Evolutionary conservation across 1,140 invertebrate genomes (phyloP), one percentile per base, ranked within the genome.

Genomic region (Helicoverpa zea): DNA sequence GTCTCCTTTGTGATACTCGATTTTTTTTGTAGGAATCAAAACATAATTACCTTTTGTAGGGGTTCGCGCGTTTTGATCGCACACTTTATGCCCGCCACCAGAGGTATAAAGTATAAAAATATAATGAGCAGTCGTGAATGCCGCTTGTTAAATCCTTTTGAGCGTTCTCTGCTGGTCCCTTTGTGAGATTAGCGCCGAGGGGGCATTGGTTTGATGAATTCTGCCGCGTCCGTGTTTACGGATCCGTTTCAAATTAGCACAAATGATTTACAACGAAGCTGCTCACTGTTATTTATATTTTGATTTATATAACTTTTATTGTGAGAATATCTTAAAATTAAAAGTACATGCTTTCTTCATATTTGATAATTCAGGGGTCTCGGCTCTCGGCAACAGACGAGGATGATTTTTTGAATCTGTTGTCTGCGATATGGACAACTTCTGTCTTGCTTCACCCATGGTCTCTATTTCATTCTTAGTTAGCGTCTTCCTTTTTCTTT

Each of bases 21-120:
- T 94, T 95, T 94, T 88, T 92, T 95, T 92, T 94, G 91, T 94
- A 92, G 87, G 90, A 94, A 95, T 95, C 94, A 95, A 95, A 95
- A 94, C 94, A 95, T 95, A 95, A 95, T 95, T 95, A 94, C 92
- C 92, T 94, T 95, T 95, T 95, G 94, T 95, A 94, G 92, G 91
- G 92, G 90, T 91, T 92, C 90, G 90, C 90, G 92, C 91, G 92
- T 94, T 94, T 91, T 93, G 92, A 93, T 95, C 92, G 94, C 89
- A 90, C 92, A 93, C 91, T 94, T 93, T 94, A 92, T 89, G 91
- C 88, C 87, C 84, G 88, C 87, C 91, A 91, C 88, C 88, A 87
- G 87, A 90, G 91, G 90, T 92, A 93, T 94, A 92, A 93, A 94
- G 91, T 94, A 94, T 95, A 94, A 95, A 94, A 95, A 94, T 95